Evolutionary conservation across 1,140 invertebrate genomes (phyloP), one percentile per base, ranked within the genome.

Genomic region (Campoletis sonorensis): DNA sequence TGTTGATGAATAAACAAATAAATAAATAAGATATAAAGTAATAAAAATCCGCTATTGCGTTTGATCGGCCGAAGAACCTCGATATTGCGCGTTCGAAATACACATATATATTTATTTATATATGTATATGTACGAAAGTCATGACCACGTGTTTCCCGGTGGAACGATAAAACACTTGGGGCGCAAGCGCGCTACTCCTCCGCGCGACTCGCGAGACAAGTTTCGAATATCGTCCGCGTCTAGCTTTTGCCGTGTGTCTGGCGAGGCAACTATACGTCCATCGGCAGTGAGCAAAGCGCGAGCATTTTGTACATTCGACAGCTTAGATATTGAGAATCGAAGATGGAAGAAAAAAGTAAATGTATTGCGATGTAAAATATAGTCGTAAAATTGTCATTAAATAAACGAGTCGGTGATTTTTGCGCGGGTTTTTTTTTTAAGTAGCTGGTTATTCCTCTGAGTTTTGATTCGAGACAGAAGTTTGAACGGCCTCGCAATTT

Each of bases 141-240:
- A 54, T 54, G 51, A 54, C 51, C 51, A 54, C 51, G 51, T 54
- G 51, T 54, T 54, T 54, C 51, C 51, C 51, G 51, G 51, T 54
- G 51, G 51, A 54, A 54, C 51, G 51, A 54, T 54, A 54, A 54
- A 54, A 54, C 4, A 54, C 51, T 54, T 54, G n/a, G 51, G 51
- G 51, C 51, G 51, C 51, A 54, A 54, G 51, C 51, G 51, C 51
- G 51, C 51, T 18, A 54, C 51, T 54, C 51, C 51, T 54, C 51
- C 51, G 51, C 51, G 51, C 51, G 51, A n/a, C 51, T 54, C 51
- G 51, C 51, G 51, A 54, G 51, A 54, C 51, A 54, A 54, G 51
- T 54, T 54, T 54, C 51, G 51, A 54, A 54, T 54, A 54, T 54
- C 51, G 51, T 54, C 51, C 51, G 51, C 51, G 51, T 54, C 51